Evolutionary conservation across 2,797 vertebrate species (phyloP).

Genomic region (Cirrhinus molitorella): DNA sequence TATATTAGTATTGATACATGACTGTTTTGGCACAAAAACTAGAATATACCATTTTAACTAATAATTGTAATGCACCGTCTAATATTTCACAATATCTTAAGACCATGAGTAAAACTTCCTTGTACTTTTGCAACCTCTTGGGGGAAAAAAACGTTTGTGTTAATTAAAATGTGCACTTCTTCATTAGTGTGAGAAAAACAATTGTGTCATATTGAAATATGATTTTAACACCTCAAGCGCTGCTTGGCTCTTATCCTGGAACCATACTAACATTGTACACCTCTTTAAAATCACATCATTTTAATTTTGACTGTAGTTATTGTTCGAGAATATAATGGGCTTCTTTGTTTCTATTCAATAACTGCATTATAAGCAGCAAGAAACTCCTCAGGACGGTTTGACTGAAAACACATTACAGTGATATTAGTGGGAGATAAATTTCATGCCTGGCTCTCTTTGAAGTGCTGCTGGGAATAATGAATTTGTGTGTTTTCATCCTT

Average conservation of each 20-base stretch:
- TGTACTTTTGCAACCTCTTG: too few species aligned
- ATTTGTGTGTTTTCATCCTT: slow-evolving; percentile 34
- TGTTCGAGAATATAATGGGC: slow-evolving; percentile 14
- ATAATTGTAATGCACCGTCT: background rate
- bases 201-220: background rate
- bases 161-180: background rate
- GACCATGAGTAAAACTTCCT: background rate
- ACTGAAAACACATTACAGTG: slow-evolving; percentile 30
- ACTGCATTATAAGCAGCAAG: background rate
- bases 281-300: background rate
- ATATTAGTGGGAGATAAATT: slow-evolving; percentile 19
- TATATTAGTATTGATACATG: background rate
- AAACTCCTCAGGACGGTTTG: slow-evolving; percentile 9
- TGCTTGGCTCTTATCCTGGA: background rate
- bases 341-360: slow-evolving; percentile 11
- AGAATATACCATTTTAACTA: background rate
- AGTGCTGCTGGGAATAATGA: slow-evolving; percentile 29
- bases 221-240: background rate
- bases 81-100: background rate
- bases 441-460: slow-evolving; percentile 30
- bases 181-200: background rate
- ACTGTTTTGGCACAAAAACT: background rate
- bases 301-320: slow-evolving; percentile 6
- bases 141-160: background rate
- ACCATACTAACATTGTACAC: background rate